Base-by-base conservation (phyloP, 2,797 vertebrate genomes). In the Sebastes trivittatus region DNA sequence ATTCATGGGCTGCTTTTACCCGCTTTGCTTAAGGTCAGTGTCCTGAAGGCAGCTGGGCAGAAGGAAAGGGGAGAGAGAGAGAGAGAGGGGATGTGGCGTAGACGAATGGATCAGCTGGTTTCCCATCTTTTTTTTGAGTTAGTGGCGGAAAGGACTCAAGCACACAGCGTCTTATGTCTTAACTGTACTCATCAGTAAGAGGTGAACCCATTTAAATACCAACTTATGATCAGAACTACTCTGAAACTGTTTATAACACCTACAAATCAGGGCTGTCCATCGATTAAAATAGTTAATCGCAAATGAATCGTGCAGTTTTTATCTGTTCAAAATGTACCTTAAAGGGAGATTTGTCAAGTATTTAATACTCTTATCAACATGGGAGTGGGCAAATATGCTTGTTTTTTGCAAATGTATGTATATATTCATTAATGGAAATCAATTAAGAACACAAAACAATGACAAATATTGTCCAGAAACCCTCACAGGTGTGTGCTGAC, bases 1-100 rank as follows among this genome's bases (percentile, higher is more conserved):
- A 95, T 96, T 96, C 88, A 96, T 95, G 89, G 74, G 86, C 75
- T 90, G 92, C 93, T 95, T 95, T 95, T 95, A 95, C 92, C 81
- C 92, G 63, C 88, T 92, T 92, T 92, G 91, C 90, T 94, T 90
- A 85, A 93, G 92, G 93, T 95, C 93, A 89, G 89, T 86, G 93
- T 95, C 93, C 91, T 93, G 78, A 73, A 88, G 85, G 84, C 56
- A 60, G 67, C 74, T 74, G 80, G 85, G 84, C 78, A 78, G 71
- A 76, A 81, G 79, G 73, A 62, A 76, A 80, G 88, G 38, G 7
- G 63, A 52, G 55, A 69, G 23, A 72, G 67, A 78, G 34, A 38
- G 59, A 69, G 3, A 14, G 52, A 65, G 52, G 68, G 60, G 42
- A 23, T 23, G 25, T 16, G 76, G 68, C 67, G 29, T 60, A 61